Conservation (phyloP, 2,888 invertebrate species). For the Patella caerulea region DNA sequence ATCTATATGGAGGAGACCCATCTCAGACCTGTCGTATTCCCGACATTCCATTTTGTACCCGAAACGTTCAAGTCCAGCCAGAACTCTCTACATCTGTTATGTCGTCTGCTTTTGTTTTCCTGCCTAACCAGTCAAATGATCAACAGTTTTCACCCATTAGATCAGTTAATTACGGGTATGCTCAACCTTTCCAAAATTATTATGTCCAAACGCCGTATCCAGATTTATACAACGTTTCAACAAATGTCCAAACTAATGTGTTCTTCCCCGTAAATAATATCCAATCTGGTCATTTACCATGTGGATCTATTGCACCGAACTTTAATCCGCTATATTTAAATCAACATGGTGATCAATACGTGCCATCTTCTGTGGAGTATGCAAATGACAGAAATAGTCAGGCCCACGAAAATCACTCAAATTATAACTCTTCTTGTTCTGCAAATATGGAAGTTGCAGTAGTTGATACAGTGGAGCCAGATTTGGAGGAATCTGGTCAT, state of each 20-base stretch:
- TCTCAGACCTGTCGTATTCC: background rate
- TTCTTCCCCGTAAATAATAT: background rate
- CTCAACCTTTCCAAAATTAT: no score
- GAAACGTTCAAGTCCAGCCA: background rate
- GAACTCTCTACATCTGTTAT: background rate
- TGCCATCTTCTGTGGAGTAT: background rate
- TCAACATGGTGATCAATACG: background rate
- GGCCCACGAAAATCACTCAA: background rate
- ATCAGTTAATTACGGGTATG: background rate
- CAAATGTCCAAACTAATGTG: background rate
- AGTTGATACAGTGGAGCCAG: slow-evolving; percentile 23
- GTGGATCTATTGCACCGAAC: background rate
- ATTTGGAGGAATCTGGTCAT: slow-evolving; percentile 43
- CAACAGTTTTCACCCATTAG: background rate
- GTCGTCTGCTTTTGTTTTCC: background rate
- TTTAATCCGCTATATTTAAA: background rate
- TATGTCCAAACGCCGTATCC: no score
- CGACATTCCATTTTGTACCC: background rate
- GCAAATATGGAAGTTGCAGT: background rate
- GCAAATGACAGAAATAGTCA: background rate
- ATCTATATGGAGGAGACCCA: background rate
- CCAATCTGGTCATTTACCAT: background rate
- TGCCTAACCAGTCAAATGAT: background rate
- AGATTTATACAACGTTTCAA: background rate
- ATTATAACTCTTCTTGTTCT: background rate